Evolutionary conservation across 2,113 vertebrate species (phyloP).

Genomic region (Bubo bubo): DNA sequence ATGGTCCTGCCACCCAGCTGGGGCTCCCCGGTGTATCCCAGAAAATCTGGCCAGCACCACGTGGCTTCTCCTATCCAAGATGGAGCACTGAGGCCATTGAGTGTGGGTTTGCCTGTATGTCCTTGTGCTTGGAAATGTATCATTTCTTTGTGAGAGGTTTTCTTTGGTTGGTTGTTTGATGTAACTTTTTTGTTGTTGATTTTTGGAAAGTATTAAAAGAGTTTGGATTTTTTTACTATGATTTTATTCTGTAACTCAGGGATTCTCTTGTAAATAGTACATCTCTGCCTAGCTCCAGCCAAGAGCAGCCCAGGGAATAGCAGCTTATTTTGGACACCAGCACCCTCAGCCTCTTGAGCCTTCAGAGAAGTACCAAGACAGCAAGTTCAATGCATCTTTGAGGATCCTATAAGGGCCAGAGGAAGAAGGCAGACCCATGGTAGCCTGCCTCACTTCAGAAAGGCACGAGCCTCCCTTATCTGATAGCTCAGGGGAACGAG

Average conservation of each 20-base stretch:
- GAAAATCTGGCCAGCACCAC: background rate
- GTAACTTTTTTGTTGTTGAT: constrained; percentile 35
- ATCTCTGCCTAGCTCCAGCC: background rate
- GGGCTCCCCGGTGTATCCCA: background rate
- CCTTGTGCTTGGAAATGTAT: constrained; percentile 53
- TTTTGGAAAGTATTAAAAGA: constrained; percentile 75
- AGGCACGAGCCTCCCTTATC: accelerated
- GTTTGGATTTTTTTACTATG: constrained; percentile 49
- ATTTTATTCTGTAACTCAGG: background rate
- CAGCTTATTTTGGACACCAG: background rate
- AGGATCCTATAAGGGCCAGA: background rate
- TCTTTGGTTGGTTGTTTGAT: constrained; percentile 52
- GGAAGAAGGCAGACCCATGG: background rate
- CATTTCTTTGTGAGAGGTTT: constrained; percentile 79
- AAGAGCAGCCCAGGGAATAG: background rate
- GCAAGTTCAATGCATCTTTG: background rate
- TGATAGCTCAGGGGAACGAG: background rate
- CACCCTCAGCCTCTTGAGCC: background rate
- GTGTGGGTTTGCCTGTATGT: background rate
- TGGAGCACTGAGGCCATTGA: background rate
- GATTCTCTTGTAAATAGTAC: background rate
- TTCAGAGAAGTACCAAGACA: background rate
- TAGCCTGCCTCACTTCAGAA: background rate
- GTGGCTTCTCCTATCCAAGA: background rate
- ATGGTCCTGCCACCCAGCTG: background rate